Evolutionary conservation across 1,140 invertebrate genomes (phyloP), one percentile per base, ranked within the genome.

Genomic region (Charaxes varanes): DNA sequence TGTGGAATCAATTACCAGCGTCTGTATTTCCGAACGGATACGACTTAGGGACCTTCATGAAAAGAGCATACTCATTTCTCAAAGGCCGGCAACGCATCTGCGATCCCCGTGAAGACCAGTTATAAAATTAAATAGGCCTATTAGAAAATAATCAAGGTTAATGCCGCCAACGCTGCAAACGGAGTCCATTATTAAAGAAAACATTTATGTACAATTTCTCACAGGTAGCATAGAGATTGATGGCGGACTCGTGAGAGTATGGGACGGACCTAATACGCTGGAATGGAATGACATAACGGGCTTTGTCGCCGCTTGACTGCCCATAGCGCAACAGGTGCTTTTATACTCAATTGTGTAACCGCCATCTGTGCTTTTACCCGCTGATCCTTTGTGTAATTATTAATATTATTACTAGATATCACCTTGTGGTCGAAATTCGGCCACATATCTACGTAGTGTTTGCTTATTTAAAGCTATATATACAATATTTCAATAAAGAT

Each of bases 271-370:
- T 32, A 21, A 15, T 63, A 63, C 58, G 62, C 57, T 60, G 56
- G 59, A 71, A 64, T 74, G 64, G 66, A 74, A 65, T 81, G 73
- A 74, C 71, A 81, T 81, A 81, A 81, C 73, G 73, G 77, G 53
- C 58, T 33, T 30, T 49, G 60, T 62, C 62, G 51, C 41, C 55
- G 53, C 32, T 42, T 47, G 41, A 55, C 46, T 53, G 57, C 41
- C 59, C 50, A 53, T 34, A 37, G 26, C 58, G 38, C 52, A 61
- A 68, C 64, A 77, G 69, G 67, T 73, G 69, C 45, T 43, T 17
- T 6, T 32, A 41, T 35, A 47, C 35, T 47, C 42, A 44, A 51
- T 44, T 38, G 44, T 42, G 44, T 18, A 38, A 11, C 27, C 21
- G 33, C 22, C 41, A 42, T 34, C 40, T 42, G 40, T 34, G 21